A percentile compares a stretch with the other conserved stretches of the same genome.
Conservation (phyloP, 2,797 vertebrate genomes). For the Artibeus lituratus region DNA sequence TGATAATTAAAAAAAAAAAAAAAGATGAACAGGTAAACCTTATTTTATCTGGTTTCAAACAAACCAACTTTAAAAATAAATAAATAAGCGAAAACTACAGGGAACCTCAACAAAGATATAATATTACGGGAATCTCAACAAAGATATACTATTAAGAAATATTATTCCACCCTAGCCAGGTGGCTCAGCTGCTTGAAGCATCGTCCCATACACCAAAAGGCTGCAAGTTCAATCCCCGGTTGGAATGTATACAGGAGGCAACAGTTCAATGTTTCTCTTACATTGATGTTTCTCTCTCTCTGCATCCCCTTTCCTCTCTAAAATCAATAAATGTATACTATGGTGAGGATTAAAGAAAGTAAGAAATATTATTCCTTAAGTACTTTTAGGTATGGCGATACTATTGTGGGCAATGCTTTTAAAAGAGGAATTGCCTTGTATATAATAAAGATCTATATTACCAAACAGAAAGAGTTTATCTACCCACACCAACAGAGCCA, state of each 20-base stretch:
- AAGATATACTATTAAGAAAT: background rate
- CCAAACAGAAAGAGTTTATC: background rate
- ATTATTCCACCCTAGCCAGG: background rate
- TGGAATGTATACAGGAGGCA: background rate
- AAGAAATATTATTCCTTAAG: background rate
- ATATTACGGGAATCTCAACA: background rate
- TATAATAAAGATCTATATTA: background rate
- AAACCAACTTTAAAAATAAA: constrained; percentile 13
- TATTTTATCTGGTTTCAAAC: background rate
- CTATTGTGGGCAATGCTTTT: background rate
- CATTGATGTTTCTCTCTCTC: background rate
- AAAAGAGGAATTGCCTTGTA: background rate
- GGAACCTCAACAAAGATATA: background rate
- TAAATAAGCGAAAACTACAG: background rate
- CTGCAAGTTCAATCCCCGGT: background rate
- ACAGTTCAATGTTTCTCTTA: background rate
- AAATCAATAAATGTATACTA: background rate
- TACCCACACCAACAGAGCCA: background rate
- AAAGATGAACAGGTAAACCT: background rate
- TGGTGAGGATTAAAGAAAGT: background rate
- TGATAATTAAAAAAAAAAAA: background rate
- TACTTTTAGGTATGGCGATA: background rate
- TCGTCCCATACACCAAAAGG: background rate
- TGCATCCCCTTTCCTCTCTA: background rate
- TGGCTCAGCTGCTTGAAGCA: background rate